Conservation (phyloP, 2,888 invertebrate genomes). For the Vannuccia rotundouncinata region DNA sequence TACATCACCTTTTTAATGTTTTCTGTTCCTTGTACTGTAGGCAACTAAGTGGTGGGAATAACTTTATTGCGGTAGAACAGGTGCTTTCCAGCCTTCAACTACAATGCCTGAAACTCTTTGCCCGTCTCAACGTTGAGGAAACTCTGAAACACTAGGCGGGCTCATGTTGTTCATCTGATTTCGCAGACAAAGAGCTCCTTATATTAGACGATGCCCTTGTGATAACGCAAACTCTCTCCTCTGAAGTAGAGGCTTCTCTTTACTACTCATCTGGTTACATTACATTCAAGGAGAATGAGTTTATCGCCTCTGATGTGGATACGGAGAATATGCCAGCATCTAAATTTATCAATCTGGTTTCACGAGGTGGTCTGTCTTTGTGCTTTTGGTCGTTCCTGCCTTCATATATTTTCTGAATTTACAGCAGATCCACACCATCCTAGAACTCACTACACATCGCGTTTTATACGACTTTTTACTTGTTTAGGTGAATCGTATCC, state of each 20-base stretch:
- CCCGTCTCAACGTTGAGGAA: not conserved
- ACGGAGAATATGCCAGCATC: not conserved
- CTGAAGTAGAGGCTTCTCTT: not conserved
- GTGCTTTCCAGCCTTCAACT: constrained; percentile 24
- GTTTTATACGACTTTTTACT: not conserved
- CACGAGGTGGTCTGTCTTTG: not conserved
- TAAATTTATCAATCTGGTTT: not conserved
- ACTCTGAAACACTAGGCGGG: not conserved
- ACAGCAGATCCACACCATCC: not conserved
- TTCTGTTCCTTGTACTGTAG: not conserved
- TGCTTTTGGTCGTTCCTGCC: not conserved
- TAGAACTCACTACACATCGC: not conserved
- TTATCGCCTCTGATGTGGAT: not conserved
- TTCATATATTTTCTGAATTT: not conserved
- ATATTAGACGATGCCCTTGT: not conserved
- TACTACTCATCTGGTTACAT: not conserved
- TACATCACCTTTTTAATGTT: not conserved
- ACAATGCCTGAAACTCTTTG: not conserved
- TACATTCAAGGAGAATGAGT: not conserved
- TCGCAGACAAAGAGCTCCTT: not conserved
- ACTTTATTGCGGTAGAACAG: constrained; percentile 27
- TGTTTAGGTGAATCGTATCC: not conserved
- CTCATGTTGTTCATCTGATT: not conserved
- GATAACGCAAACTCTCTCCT: not conserved
- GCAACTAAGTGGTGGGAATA: constrained; percentile 27